Base-by-base conservation (phyloP, 2,888 invertebrate species). In the Thecocarcelia acutangulata region DNA sequence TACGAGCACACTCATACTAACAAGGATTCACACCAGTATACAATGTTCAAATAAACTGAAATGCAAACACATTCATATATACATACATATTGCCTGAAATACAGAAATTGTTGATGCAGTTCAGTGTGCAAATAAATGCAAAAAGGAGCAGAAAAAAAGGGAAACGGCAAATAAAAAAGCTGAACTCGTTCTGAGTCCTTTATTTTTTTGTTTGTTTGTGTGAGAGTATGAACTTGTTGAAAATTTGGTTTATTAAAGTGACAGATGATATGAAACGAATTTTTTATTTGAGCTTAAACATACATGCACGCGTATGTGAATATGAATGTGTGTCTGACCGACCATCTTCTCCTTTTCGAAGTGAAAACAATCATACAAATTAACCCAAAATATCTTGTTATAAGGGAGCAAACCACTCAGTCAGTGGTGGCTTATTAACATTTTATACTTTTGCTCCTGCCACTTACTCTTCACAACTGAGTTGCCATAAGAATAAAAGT, bases 361-460 rank as follows among this genome's bases (percentile, higher is more conserved):
- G 4, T 54, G 52, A 19, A 33, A 1, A 37, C 21, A 66, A 66
- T 54, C 69, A 58, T 37, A 64, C 73, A 82, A 78, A 78, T 82
- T 78, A 82, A 82, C 78, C 82, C 78, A 82, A 82, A 82, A 82
- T 78, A 59, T 59, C 33, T 44, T 66, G 64, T 74, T 75, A 54
- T 64, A 74, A 78, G 33, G 58, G 37, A 56, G 63, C 58, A 78
- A 54, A 74, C 58, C 74, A 54, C 78, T 78, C 78, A 75, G 74
- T 78, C 78, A 75, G 74, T 82, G 74, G 74, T 78, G 78, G 78
- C 78, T 78, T 82, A 82, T 82, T 82, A 82, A 82, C 77, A 74
- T 74, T 77, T 82, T 77, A 74, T 68, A 48, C 21, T 64, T 42
- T 50, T n/a, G 21, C 64, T 61, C 37, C 33, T 64, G 50, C 63